A percentile compares a stretch with the other conserved stretches of the same genome.
These are phyloP conservation scores for Ectobius pallidus DNA, from an alignment of 2,888 invertebrate species.

Conservation along the genomic window DNA sequence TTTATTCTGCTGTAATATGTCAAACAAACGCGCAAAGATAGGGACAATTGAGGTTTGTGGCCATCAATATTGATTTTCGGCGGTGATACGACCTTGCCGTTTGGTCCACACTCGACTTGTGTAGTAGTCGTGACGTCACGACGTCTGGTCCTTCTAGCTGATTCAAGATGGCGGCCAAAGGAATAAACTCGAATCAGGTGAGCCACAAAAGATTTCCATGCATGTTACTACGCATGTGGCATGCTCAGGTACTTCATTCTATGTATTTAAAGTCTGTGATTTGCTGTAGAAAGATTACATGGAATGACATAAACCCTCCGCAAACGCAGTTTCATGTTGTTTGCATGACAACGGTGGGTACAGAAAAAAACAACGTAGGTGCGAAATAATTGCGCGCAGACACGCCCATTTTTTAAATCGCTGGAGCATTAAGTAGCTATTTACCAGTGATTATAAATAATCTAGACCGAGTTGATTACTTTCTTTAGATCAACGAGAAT, in stretches of 20 bases:
- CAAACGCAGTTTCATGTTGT: too few species aligned
- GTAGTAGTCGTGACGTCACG: neutral
- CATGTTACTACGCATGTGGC: neutral
- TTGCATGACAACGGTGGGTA: neutral
- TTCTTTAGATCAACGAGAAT: too few species aligned
- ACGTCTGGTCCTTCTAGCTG: neutral
- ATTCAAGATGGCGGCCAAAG: constrained; percentile 5
- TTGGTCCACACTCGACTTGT: neutral
- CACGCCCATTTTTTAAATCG: neutral
- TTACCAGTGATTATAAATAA: too few species aligned
- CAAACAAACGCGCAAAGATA: too few species aligned
- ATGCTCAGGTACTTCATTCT: neutral
- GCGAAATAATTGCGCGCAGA: neutral
- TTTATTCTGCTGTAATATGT: too few species aligned
- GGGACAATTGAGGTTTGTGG: too few species aligned
- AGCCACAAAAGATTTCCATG: neutral
- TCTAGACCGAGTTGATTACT: too few species aligned
- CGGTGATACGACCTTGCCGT: too few species aligned
- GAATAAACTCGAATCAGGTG: neutral
- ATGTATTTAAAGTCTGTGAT: neutral
- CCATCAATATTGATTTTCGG: neutral
- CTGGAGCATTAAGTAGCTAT: too few species aligned
- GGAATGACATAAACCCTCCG: too few species aligned
- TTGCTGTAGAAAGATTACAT: too few species aligned
- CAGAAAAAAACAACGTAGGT: neutral